These are phyloP conservation scores for Tolmerus cingulatus DNA, from an alignment of 2,888 invertebrate species.

Conservation along the genomic window DNA sequence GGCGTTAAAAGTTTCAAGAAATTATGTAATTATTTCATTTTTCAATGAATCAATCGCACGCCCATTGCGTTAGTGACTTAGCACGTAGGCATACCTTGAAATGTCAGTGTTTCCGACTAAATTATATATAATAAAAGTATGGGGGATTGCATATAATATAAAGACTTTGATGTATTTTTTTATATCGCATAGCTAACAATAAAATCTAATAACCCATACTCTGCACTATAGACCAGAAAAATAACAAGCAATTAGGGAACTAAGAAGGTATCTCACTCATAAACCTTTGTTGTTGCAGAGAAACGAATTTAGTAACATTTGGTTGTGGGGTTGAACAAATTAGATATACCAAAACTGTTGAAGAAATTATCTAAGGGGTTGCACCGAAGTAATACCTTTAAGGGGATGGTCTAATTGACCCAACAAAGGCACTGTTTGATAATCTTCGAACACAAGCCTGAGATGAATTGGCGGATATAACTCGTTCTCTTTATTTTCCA, in stretches of 20 bases:
- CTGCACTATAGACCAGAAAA: neutral
- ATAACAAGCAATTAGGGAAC: neutral
- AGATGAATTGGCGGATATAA: neutral
- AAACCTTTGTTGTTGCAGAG: neutral
- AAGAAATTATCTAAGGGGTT: neutral
- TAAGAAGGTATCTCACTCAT: no score
- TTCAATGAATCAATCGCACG: no score
- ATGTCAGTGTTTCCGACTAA: no score
- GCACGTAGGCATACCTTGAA: no score
- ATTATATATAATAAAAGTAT: no score
- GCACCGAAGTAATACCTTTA: neutral
- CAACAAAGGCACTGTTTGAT: neutral
- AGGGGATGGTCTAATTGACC: neutral
- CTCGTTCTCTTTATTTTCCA: neutral
- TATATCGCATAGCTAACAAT: neutral
- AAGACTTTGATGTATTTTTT: no score
- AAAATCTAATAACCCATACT: neutral
- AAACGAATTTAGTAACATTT: neutral
- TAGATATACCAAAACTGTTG: neutral
- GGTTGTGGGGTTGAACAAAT: neutral
- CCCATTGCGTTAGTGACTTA: no score
- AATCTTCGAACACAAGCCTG: neutral
- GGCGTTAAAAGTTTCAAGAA: no score
- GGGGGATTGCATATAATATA: no score
- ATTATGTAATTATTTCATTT: no score